Evolutionary conservation across 2,797 vertebrate genomes (phyloP), one percentile per base, ranked within the genome.

Genomic region (Schizothorax lantsangensis): DNA sequence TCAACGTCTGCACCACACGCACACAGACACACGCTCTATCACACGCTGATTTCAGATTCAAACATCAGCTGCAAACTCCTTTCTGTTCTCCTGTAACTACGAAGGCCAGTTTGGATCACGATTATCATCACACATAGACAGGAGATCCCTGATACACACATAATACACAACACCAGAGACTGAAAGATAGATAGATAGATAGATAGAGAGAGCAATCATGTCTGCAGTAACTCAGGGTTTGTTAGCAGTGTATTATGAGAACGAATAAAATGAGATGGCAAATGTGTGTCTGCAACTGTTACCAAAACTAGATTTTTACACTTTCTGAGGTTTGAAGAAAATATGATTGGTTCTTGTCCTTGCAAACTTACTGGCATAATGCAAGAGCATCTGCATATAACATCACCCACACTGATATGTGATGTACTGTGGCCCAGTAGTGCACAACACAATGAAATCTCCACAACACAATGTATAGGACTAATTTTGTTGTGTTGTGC

Each of bases 1-100:
- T 88, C 89, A 88, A 52, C 88, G 90, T 88, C 92, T 90, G 87
- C 92, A 89, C 92, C 89, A 92, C 91, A 92, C 69, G 62, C 84
- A 30, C 72, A 21, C 77, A 71, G 72, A 74, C 78, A 75, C 86
- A 45, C 81, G 30, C 52, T 86, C 79, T 75, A 88, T 91, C 87
- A 88, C 82, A 86, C 49, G 73, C 85, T 84, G 84, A 88, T 71
- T 79, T 85, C 47, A 1, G 17, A 85, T 85, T 85, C 84, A 85
- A 43, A 84, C 36, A 78, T 36, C 83, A 57, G n/a, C 30, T 59
- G 66, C 86, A 84, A 84, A 79, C 79, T 74, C 71, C 45, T 79
- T 33, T 84, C 81, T 88, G 83, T 86, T 86, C 49, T 74, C 43
- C 89, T 89, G 89, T 87, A 79, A 84, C 84, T 92, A 79, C 12